These are phyloP conservation scores for Myotis lucifugus DNA, from an alignment of 2,113 vertebrate genomes.

Conservation along the genomic window DNA sequence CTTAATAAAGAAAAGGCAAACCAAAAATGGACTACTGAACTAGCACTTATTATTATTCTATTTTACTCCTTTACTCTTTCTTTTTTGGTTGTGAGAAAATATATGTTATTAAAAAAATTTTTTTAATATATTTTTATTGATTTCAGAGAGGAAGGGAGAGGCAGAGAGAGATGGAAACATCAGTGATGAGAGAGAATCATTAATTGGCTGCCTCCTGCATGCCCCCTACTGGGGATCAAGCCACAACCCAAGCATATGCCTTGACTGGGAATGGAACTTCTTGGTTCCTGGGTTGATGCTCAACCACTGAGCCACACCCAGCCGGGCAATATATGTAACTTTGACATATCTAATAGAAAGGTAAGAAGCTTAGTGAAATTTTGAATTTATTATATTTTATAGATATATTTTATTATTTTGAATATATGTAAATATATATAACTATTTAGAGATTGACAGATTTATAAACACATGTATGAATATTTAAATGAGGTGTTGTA, in stretches of 20 bases:
- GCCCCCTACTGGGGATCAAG: too few relatives aligned
- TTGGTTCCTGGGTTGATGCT: too few relatives aligned
- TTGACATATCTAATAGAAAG: not conserved
- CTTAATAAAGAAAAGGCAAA: not conserved
- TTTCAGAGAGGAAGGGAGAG: too few relatives aligned
- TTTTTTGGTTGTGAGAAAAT: not conserved
- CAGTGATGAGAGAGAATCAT: too few relatives aligned
- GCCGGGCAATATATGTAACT: not conserved
- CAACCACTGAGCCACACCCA: too few relatives aligned
- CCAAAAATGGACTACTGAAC: not conserved
- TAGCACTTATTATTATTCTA: not conserved
- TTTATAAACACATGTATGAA: not conserved
- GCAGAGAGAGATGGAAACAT: too few relatives aligned
- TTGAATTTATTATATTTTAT: not conserved
- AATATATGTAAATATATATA: not conserved
- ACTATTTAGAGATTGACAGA: not conserved
- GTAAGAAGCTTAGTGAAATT: not conserved
- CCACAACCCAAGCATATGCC: too few relatives aligned
- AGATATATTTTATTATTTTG: not conserved
- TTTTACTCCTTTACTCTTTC: not conserved
- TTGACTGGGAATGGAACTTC: too few relatives aligned
- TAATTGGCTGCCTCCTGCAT: too few relatives aligned
- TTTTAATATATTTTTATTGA: too few relatives aligned
- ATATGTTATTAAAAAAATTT: not conserved
- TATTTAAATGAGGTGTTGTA: not conserved